Conservation (phyloP, 2,888 invertebrate genomes). For the Ditula angustiorana region DNA sequence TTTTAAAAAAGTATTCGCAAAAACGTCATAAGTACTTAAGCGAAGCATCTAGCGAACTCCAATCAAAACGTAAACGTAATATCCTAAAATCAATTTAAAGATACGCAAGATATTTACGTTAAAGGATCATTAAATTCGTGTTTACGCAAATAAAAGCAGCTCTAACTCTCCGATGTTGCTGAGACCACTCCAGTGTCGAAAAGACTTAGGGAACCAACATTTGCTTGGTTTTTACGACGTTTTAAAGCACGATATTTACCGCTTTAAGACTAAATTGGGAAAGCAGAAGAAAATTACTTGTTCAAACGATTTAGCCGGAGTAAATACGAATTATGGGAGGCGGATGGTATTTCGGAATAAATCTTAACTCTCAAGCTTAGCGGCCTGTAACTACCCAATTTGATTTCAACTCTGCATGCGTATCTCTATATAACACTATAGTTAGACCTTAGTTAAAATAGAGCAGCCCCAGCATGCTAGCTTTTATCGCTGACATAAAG, state of each 20-base stretch:
- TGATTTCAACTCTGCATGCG: too few species aligned
- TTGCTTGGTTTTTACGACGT: background rate
- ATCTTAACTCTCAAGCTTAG: background rate
- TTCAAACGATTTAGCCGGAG: background rate
- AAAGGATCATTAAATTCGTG: slow-evolving; percentile 5
- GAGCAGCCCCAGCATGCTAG: too few species aligned
- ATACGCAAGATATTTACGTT: slow-evolving; percentile 7
- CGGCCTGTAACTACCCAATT: too few species aligned
- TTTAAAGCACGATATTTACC: background rate
- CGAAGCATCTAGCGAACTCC: background rate
- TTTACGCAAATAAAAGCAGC: slow-evolving; percentile 11
- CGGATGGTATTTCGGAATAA: background rate
- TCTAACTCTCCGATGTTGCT: slow-evolving; percentile 5
- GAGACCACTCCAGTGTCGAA: background rate
- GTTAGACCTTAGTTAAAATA: too few species aligned
- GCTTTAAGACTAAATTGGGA: background rate
- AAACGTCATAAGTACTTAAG: background rate
- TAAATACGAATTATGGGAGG: background rate
- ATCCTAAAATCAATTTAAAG: slow-evolving; percentile 13
- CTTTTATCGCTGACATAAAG: too few species aligned
- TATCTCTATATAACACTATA: too few species aligned
- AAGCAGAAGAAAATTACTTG: background rate
- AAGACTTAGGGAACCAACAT: background rate
- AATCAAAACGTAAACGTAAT: background rate
- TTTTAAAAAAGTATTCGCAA: too few species aligned